Base-by-base conservation (phyloP, 2,113 vertebrate species). In the Sceloporus undulatus region DNA sequence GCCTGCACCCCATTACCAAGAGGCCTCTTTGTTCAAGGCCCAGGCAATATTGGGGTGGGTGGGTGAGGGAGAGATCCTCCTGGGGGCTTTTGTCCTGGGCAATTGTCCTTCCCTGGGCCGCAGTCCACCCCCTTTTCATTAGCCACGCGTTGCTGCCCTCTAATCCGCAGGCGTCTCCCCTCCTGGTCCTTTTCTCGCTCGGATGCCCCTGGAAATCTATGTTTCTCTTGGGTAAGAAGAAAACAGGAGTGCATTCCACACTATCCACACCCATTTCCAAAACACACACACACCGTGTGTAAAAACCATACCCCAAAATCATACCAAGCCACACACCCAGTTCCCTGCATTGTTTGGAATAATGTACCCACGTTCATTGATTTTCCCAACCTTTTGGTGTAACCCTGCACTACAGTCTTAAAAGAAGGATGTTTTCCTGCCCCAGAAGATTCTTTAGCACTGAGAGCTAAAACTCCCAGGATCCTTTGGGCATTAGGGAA, bases 101-200 rank as follows among this genome's bases (percentile, higher is more conserved):
- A 29, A 27, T 29, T 59, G 74, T 5, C 54, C 34, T 34, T 85
- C 34, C 21, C 83, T 38, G 25, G 29, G 56, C 9, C 4, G 19
- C 6, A 13, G 11, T 40, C 76, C 48, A 16, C 86, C 79, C 21
- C 70, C 0, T 2, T 75, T 74, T 87, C 79, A 82, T 87, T 82
- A 87, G 79, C 52, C 76, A 79, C 48, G 62, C 66, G n/a, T 27
- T 40, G 85, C 78, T 87, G 78, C 85, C 29, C 77, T 40, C 56
- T 52, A 34, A 66, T 82, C 70, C 79, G 0, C 9, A 5, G 13
- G 27, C 21, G 1, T n/a, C 70, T 42, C 78, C n/a, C 23, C 66
- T 42, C 16, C 38, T 9, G 11, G 18, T 23, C 19, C n/a, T 54
- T 27, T 13, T n/a, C 11, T 52, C 10, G 38, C 75, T 42, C 27